phyloP scores from a whole-genome alignment of 2,113 vertebrate species.

The Aphelocoma coerulescens region DNA sequence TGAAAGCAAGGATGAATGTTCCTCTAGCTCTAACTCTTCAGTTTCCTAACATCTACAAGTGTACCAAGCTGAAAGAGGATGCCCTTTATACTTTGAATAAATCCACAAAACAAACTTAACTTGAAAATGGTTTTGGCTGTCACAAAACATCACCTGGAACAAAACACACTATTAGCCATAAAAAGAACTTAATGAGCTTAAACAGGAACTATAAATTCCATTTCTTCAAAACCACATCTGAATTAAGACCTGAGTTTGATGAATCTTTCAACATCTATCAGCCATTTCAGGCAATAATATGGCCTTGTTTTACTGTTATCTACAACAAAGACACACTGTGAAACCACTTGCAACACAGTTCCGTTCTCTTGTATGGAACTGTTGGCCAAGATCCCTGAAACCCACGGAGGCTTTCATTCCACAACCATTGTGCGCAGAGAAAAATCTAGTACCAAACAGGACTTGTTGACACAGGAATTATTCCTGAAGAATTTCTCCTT shows the following conservation, averaged over 20 bases:
- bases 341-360: not conserved
- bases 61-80: not conserved
- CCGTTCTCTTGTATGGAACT: not conserved
- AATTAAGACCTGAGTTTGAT: not conserved
- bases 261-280: not conserved
- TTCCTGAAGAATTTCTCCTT: not conserved
- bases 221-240: not conserved
- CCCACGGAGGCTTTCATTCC: not conserved
- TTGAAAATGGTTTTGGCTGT: not conserved
- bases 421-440: not conserved
- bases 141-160: not conserved
- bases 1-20: not conserved
- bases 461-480: not conserved
- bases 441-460: not conserved
- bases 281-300: not conserved
- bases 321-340: not conserved
- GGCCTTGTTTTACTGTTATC: not conserved
- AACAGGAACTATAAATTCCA: not conserved
- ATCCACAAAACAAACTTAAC: not conserved
- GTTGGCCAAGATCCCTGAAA: not conserved
- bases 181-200: not conserved
- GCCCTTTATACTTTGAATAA: not conserved
- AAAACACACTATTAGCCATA: not conserved
- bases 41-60: not conserved
- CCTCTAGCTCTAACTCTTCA: not conserved